Conservation (phyloP, 2,888 invertebrate genomes). For the Chironomus tentans region DNA sequence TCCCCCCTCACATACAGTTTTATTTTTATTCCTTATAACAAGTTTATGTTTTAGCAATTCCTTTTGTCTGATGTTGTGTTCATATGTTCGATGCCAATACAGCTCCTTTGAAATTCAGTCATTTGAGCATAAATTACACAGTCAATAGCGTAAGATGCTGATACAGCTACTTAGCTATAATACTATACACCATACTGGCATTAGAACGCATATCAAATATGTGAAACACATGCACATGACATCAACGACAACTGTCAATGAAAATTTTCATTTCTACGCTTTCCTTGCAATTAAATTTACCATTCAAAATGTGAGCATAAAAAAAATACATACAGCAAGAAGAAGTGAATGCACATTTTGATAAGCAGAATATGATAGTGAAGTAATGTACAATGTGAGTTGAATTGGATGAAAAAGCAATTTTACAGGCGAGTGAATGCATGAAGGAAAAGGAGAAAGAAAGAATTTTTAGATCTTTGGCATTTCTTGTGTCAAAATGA, state of each 20-base stretch:
- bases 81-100: background rate
- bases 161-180: background rate
- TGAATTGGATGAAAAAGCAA: background rate
- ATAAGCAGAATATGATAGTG: background rate
- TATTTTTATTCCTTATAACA: background rate
- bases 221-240: background rate
- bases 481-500: too few relatives aligned
- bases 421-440: constrained; percentile 6
- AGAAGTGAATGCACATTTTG: background rate
- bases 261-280: background rate
- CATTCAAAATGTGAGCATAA: background rate
- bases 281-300: background rate
- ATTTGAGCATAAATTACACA: constrained; percentile 15
- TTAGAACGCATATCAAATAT: background rate
- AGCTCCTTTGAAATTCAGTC: constrained; percentile 1
- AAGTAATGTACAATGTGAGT: background rate
- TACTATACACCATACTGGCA: background rate
- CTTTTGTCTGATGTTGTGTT: constrained; percentile 1
- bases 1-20: background rate
- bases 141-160: background rate
- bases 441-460: background rate
- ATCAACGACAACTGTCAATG: constrained; percentile 3
- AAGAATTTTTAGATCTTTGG: too few relatives aligned
- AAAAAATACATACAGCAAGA: background rate
- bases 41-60: background rate